These are phyloP conservation scores for Greenwoodochromis staneri DNA, from an alignment of 2,113 vertebrate species.

Conservation along the genomic window DNA sequence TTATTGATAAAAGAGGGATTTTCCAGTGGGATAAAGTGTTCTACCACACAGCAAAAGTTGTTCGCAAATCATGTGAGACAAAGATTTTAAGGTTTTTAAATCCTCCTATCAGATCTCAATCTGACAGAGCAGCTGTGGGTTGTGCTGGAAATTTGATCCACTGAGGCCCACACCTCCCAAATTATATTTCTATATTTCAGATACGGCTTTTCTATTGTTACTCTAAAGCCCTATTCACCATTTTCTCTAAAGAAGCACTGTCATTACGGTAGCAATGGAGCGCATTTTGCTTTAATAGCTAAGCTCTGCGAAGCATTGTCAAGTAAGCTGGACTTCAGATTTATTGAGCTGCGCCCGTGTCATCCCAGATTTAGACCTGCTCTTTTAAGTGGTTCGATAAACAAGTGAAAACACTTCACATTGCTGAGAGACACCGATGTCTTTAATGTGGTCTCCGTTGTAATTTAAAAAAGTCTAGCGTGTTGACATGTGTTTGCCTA, in stretches of 20 bases:
- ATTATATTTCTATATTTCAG: background rate
- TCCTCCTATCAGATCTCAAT: background rate
- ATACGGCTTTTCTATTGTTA: background rate
- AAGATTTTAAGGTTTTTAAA: background rate
- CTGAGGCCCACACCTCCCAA: background rate
- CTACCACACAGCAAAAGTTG: background rate
- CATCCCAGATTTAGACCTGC: background rate
- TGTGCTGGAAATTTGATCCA: background rate
- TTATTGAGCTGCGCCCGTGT: background rate
- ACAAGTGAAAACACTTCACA: background rate
- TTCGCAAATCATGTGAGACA: background rate
- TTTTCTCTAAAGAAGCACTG: background rate
- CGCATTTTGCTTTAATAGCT: background rate
- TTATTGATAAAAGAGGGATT: background rate
- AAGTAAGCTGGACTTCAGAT: background rate
- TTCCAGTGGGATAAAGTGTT: background rate
- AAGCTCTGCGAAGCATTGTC: background rate
- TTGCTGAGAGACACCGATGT: background rate
- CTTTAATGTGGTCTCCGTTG: constrained; percentile 21
- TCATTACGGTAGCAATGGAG: background rate
- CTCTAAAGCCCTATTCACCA: background rate
- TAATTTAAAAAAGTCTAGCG: background rate
- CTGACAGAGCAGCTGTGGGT: background rate
- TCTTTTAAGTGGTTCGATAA: background rate
- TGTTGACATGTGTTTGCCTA: constrained; percentile 16